Evolutionary conservation across 2,888 invertebrate species (phyloP), one percentile per base, ranked within the genome.

Genomic region (Temnothorax ravouxi): DNA sequence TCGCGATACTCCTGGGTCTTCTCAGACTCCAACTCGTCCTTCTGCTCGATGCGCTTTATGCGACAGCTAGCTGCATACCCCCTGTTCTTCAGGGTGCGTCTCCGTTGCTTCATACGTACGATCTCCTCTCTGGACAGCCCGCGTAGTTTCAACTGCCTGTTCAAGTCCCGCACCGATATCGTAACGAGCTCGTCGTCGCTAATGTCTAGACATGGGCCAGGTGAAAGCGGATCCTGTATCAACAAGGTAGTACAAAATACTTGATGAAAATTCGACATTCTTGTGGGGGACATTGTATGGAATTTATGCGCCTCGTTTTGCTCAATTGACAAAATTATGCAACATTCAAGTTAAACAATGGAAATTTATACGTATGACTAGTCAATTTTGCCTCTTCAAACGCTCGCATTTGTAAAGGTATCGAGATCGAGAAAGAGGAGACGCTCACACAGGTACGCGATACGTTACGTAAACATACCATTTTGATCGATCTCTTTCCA

Each of bases 61-160:
- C 99, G 97, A 92, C 99, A 99, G 92, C 98, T 98, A 1, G 98
- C 98, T 0, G 99, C 99, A 93, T 99, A 99, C 0, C 99, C 99
- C 79, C 99, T 96, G 95, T 99, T 99, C 95, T 99, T 99, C 0
- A 99, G 95, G 0, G 99, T 99, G 21, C 99, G 96, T 44, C 99
- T 96, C 11, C 99, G 96, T 93, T 99, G 99, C 94, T 99, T 99
- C 97, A 99, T 98, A 18, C 98, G 97, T 5, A 98, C 97, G 88
- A 99, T 98, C 93, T 99, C 98, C 69, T 98, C 98, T 59, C 98
- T 95, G 0, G 97, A 97, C 0, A 99, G 95, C 0, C 99, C 99
- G 79, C 98, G 96, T 95, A 98, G 96, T 95, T 98, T 98, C 13
- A 99, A 95, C 90, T 98, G 97, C 0, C 98, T 96, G 95, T 99